Percentiles rank a stretch among this genome's conserved stretches.
These are phyloP conservation scores for Brachynemurus nebulosus DNA, from an alignment of 2,888 invertebrate genomes.

Conservation along the genomic window DNA sequence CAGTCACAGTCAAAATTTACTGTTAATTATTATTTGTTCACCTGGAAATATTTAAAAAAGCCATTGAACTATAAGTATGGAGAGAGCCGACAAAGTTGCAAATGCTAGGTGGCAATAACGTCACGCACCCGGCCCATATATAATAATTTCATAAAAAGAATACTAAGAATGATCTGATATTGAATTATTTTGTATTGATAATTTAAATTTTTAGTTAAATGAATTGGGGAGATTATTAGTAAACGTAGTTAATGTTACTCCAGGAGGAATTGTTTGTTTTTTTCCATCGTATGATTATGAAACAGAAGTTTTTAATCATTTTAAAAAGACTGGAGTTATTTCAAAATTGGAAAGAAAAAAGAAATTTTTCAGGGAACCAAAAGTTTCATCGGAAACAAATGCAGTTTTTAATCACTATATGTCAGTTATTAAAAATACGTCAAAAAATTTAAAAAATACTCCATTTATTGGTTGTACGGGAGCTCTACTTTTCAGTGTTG, in stretches of 20 bases:
- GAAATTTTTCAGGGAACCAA: slow-evolving; percentile 62
- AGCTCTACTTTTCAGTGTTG: slow-evolving; percentile 87
- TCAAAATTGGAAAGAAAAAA: slow-evolving; percentile 56
- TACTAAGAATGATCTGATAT: too few species aligned
- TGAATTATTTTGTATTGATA: too few species aligned
- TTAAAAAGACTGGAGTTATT: slow-evolving; percentile 45
- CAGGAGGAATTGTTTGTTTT: slow-evolving; percentile 87
- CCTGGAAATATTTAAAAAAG: too few species aligned
- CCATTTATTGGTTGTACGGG: slow-evolving; percentile 38
- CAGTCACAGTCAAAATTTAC: too few species aligned
- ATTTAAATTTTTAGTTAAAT: slow-evolving; percentile 43
- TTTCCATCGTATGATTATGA: slow-evolving; percentile 90
- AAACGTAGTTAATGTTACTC: slow-evolving; percentile 65
- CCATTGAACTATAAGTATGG: too few species aligned
- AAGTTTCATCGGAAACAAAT: slow-evolving; percentile 56
- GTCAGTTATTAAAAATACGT: slow-evolving; percentile 36
- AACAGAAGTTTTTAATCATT: slow-evolving; percentile 47
- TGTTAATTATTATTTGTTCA: too few species aligned
- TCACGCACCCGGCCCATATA: too few species aligned
- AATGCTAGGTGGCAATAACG: too few species aligned
- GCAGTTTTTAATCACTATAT: slow-evolving; percentile 55
- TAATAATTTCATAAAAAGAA: too few species aligned
- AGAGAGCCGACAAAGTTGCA: too few species aligned
- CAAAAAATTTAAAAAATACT: too few species aligned
- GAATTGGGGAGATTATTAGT: slow-evolving; percentile 59